phyloP scores from a whole-genome alignment of 92 coral and sea anemone genomes.

The Epizoanthus ramosus region DNA sequence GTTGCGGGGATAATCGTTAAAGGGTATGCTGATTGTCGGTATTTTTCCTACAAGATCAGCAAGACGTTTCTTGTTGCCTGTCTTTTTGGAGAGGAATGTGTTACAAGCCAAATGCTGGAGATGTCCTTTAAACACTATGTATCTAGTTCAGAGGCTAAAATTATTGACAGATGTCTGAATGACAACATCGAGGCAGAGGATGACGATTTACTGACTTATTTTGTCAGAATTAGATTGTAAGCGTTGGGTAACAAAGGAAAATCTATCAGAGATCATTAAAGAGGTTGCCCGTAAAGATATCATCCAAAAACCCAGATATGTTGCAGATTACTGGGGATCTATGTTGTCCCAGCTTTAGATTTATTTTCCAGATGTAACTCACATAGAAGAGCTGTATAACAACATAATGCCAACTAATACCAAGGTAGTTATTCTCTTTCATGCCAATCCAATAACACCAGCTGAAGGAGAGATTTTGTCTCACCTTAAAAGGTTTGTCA shows the following conservation, averaged over 20 bases:
- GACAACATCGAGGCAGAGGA: conserved; percentile 38
- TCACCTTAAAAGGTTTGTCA: conserved; percentile 47
- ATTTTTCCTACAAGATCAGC: conserved; percentile 49
- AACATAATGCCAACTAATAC: conserved; percentile 16
- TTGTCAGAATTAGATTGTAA: conserved; percentile 32
- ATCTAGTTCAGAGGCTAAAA: conserved; percentile 36
- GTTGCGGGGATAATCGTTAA: conserved; percentile 57
- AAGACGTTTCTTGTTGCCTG: conserved; percentile 39
- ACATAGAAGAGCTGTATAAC: neutral
- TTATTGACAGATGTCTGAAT: conserved; percentile 40
- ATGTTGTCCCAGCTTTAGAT: neutral
- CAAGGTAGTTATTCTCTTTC: conserved; percentile 7
- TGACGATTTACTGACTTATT: conserved; percentile 46
- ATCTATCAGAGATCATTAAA: conserved; percentile 27
- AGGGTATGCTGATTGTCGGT: conserved; percentile 36
- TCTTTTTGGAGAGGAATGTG: conserved; percentile 40
- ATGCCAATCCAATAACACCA: conserved; percentile 16
- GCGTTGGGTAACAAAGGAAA: conserved; percentile 13
- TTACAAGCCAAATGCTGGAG: neutral
- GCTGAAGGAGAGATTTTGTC: conserved; percentile 46
- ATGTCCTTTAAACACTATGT: conserved; percentile 46
- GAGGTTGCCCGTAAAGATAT: conserved; percentile 42
- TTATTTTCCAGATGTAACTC: neutral
- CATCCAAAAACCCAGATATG: conserved; percentile 29
- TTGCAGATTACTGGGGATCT: conserved; percentile 14